Percentiles rank a stretch among this genome's conserved stretches.
Evolutionary conservation across 2,888 invertebrate genomes (phyloP).

Genomic region (Erynnis tages): DNA sequence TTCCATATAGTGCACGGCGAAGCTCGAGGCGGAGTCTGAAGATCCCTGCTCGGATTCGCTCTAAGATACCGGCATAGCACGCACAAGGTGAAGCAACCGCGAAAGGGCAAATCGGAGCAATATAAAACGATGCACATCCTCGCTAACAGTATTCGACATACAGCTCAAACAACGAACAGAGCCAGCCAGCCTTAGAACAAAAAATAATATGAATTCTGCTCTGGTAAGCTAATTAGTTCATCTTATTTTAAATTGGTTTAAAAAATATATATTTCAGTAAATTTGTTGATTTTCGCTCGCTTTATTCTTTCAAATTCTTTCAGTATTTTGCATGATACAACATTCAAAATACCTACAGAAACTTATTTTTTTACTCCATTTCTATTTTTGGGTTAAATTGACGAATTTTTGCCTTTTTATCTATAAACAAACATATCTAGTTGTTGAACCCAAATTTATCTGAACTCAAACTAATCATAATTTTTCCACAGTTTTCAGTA

Average conservation of each 20-base stretch:
- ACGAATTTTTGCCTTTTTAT: too few species aligned
- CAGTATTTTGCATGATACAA: background rate
- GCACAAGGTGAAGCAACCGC: constrained; percentile 78
- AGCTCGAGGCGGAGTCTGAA: constrained; percentile 47
- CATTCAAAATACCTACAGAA: too few species aligned
- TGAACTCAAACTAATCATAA: too few species aligned
- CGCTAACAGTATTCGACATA: constrained; percentile 67
- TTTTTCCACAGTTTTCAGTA: too few species aligned
- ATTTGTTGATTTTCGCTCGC: too few species aligned
- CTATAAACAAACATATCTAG: too few species aligned
- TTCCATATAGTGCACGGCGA: constrained; percentile 33
- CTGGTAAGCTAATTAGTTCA: constrained; percentile 55
- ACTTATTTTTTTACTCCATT: too few species aligned
- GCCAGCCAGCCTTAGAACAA: constrained; percentile 45
- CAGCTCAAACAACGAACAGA: constrained; percentile 57
- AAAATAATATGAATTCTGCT: constrained; percentile 52
- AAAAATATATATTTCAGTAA: too few species aligned
- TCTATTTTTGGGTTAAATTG: too few species aligned
- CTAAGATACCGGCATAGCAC: constrained; percentile 53
- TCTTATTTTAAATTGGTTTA: background rate
- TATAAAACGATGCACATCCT: constrained; percentile 78
- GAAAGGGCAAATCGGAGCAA: constrained; percentile 77
- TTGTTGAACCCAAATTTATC: too few species aligned
- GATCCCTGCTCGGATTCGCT: constrained; percentile 57
- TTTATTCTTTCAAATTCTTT: background rate